Evolutionary conservation across 2,797 vertebrate genomes (phyloP).

Genomic region (Coilia nasus): DNA sequence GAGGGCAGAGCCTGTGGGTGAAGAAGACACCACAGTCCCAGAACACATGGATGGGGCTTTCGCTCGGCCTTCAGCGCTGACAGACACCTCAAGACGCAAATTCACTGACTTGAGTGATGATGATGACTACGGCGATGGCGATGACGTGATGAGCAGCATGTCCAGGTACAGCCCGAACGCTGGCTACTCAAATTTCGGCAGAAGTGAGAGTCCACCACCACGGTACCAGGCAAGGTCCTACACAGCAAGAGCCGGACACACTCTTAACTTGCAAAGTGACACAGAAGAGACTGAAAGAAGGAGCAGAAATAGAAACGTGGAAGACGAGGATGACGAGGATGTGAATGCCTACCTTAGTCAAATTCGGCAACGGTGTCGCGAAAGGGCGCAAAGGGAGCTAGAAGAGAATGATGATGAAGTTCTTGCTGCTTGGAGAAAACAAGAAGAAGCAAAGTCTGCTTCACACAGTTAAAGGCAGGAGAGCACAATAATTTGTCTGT

Average conservation of each 20-base stretch:
- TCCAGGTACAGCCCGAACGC: constrained; percentile 65
- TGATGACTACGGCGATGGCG: constrained; percentile 64
- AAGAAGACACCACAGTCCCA: constrained; percentile 62
- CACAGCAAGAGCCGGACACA: constrained; percentile 64
- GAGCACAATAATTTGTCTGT: neutral
- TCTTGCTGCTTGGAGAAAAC: constrained; percentile 86
- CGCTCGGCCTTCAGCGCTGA: constrained; percentile 77
- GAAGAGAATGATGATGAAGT: constrained; percentile 87
- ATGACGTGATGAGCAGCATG: constrained; percentile 68
- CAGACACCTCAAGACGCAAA: constrained; percentile 75
- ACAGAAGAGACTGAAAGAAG: constrained; percentile 66
- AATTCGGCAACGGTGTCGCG: constrained; percentile 71
- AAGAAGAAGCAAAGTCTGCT: constrained; percentile 78
- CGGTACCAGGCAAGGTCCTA: constrained; percentile 56
- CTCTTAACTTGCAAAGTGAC: constrained; percentile 72
- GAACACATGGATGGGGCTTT: constrained; percentile 69
- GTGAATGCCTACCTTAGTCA: constrained; percentile 74
- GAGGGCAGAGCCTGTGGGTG: constrained; percentile 59
- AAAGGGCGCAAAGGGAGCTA: constrained; percentile 75
- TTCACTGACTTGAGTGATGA: constrained; percentile 63
- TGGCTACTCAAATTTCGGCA: constrained; percentile 62
- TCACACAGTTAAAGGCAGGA: constrained; percentile 9
- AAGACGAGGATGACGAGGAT: constrained; percentile 74
- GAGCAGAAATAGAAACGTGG: constrained; percentile 57
- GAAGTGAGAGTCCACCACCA: constrained; percentile 71